Base-by-base conservation (phyloP, 2,888 invertebrate species). In the Eupithecia pulchellata region DNA sequence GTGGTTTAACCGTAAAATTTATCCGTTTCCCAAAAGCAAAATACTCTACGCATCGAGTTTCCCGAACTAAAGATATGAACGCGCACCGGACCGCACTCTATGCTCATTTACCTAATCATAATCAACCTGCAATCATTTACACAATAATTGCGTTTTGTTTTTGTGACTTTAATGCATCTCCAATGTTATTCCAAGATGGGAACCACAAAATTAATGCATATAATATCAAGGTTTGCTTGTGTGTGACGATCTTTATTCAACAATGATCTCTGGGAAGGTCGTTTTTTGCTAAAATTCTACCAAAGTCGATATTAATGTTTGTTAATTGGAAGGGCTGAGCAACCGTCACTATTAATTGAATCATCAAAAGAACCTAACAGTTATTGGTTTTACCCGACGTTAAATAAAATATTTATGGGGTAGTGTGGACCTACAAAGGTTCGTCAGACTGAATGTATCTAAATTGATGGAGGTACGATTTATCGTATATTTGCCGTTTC, bases 11-110 rank as follows among this genome's bases (percentile, higher is more conserved):
- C n/a, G n/a, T n/a, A n/a, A n/a, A n/a, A n/a, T n/a, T n/a, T n/a
- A n/a, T n/a, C n/a, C n/a, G n/a, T n/a, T n/a, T n/a, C n/a, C n/a
- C n/a, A n/a, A n/a, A n/a, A 34, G 36, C 36, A 39, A 17, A 39
- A 39, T 17, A 17, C 27, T 27, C 55, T 27, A 14, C 13, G 14
- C 55, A 2, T 27, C 55, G 11, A 11, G 11, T 27, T 25, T 52
- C 52, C 52, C 14, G n/a, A 17, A 30, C 58, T 5, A 58, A 58
- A 64, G 70, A 71, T 47, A 62, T 66, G 13, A 71, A 71, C 70
- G 66, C 66, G 63, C 58, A 17, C 69, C 25, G 17, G 39, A 17
- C 17, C 39, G n/a, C 39, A n/a, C 17, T 17, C 17, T 1, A 39
- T 52, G 25, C 25, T 52, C 25, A 47, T 25, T 55, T 13, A 55